Conservation (phyloP, 1,140 invertebrate species). For the Globodera ellingtonae region DNA sequence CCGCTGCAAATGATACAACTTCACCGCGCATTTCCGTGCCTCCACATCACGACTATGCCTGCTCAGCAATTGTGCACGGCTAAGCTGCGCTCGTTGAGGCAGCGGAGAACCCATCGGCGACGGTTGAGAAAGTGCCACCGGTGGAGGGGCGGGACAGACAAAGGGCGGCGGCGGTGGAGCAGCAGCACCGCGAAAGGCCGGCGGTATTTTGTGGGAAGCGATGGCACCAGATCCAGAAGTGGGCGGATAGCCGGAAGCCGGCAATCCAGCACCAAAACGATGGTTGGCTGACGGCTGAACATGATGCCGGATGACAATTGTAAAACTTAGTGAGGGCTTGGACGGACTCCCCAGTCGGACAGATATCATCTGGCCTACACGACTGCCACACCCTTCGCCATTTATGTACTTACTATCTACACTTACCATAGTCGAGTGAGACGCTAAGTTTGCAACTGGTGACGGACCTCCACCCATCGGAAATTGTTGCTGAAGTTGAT, state of each 20-base stretch:
- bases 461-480: neutral
- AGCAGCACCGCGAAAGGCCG: neutral
- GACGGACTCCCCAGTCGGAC: no score
- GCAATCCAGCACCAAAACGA: neutral
- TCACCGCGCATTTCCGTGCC: conserved; percentile 35
- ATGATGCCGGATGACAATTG: conserved; percentile 2
- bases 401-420: neutral
- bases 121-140: conserved; percentile 2
- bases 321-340: no score
- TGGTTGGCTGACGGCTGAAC: conserved; percentile 8
- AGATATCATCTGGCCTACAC: no score
- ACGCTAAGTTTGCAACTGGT: neutral
- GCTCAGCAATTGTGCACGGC: conserved; percentile 27
- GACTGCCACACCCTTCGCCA: no score
- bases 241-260: neutral
- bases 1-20: conserved; percentile 41
- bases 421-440: neutral
- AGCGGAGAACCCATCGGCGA: conserved; percentile 10
- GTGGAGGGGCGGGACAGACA: conserved; percentile 9
- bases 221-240: neutral
- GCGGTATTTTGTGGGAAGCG: neutral
- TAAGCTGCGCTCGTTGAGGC: conserved; percentile 31
- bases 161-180: conserved; percentile 2
- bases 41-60: conserved; percentile 25
- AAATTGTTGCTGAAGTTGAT: neutral